Evolutionary conservation across 2,888 invertebrate species (phyloP).

Genomic region (Teleiodes luculella): DNA sequence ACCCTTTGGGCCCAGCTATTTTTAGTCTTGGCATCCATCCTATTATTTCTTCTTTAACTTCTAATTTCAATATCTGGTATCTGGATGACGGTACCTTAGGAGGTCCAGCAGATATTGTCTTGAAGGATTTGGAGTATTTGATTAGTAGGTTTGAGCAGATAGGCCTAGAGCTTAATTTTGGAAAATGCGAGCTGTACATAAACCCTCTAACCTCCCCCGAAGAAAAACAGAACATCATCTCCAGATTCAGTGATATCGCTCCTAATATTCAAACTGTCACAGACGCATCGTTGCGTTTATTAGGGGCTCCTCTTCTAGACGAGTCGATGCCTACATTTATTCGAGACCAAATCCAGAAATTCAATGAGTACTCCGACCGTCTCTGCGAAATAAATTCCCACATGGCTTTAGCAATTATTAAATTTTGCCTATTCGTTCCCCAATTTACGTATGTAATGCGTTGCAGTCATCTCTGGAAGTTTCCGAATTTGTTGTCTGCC

Average conservation of each 20-base stretch:
- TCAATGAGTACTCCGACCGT: neutral
- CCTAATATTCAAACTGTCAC: no score
- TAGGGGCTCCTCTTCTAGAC: neutral
- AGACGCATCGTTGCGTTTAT: neutral
- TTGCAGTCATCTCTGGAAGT: neutral
- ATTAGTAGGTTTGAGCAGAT: neutral
- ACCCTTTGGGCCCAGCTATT: neutral
- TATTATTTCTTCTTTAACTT: neutral
- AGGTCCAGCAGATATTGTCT: neutral
- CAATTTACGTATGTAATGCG: neutral
- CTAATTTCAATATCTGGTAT: conserved; percentile 2
- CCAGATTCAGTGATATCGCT: neutral
- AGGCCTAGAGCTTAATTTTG: neutral
- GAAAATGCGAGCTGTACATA: neutral
- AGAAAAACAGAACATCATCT: neutral
- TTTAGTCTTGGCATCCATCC: conserved; percentile 1
- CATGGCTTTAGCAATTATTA: neutral
- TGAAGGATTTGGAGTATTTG: neutral
- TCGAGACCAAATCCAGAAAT: neutral
- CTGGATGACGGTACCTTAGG: neutral
- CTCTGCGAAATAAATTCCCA: no score
- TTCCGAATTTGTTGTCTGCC: neutral
- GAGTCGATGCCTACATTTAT: neutral
- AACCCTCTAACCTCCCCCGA: neutral
- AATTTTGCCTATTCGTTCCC: neutral